Evolutionary conservation across 1,140 invertebrate genomes (phyloP).

Genomic region (Drosophila obscura): DNA sequence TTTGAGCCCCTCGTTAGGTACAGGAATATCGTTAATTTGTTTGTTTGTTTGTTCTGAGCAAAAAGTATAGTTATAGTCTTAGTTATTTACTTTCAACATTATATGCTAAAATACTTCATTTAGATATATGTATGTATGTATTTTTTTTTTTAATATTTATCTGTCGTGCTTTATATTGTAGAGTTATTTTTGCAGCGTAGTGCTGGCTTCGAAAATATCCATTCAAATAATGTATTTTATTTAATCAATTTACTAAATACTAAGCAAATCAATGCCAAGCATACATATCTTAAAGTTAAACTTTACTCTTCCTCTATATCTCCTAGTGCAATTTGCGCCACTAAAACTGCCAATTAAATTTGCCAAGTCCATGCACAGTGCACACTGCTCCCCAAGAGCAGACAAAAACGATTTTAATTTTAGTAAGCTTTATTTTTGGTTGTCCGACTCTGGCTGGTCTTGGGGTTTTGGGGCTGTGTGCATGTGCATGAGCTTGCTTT

Average conservation of each 20-base stretch:
- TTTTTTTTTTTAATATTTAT: slow-evolving; percentile 38
- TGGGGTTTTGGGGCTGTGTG: background rate
- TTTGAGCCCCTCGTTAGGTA: slow-evolving; percentile 20
- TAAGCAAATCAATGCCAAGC: slow-evolving; percentile 73
- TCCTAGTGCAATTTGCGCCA: slow-evolving; percentile 7
- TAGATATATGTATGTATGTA: slow-evolving; percentile 22
- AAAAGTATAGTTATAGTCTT: slow-evolving; percentile 33
- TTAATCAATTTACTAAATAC: slow-evolving; percentile 52
- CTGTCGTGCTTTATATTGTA: slow-evolving; percentile 47
- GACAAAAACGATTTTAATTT: background rate
- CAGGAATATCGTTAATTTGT: slow-evolving; percentile 16
- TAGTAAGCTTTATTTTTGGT: background rate
- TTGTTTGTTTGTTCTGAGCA: slow-evolving; percentile 27
- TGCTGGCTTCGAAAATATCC: slow-evolving; percentile 44
- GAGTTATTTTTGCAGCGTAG: slow-evolving; percentile 47
- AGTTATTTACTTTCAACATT: slow-evolving; percentile 41
- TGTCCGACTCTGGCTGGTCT: background rate
- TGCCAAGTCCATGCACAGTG: slow-evolving; percentile 9
- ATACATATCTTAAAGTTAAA: slow-evolving; percentile 57
- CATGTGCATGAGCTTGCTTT: slow-evolving; percentile 26
- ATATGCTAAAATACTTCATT: slow-evolving; percentile 66
- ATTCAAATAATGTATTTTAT: slow-evolving; percentile 41
- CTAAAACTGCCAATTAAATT: slow-evolving; percentile 47
- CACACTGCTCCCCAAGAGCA: slow-evolving; percentile 1
- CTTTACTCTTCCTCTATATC: slow-evolving; percentile 38